A percentile compares a stretch with the other conserved stretches of the same genome.
phyloP scores from a whole-genome alignment of 1,140 invertebrate genomes.

The Coptotermes formosanus region DNA sequence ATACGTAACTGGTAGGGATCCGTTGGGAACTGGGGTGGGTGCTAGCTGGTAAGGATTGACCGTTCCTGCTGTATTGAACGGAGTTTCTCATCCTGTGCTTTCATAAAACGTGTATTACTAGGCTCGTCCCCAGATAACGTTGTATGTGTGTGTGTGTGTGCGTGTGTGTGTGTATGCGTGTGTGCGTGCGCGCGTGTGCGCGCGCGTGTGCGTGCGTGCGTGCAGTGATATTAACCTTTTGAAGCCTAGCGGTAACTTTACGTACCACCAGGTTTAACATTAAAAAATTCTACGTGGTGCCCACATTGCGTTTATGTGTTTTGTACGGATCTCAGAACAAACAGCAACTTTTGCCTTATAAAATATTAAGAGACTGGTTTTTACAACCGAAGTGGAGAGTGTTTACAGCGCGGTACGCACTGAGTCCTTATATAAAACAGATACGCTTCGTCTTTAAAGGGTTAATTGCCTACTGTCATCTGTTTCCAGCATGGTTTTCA shows the following conservation, averaged over 20 bases:
- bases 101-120: background rate
- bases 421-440: too few species aligned
- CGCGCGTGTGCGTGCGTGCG: background rate
- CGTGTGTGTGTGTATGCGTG: background rate
- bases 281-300: too few species aligned
- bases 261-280: too few species aligned
- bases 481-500: background rate
- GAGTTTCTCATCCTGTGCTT: background rate
- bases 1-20: background rate
- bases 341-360: too few species aligned
- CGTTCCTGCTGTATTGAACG: background rate
- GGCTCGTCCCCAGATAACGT: background rate
- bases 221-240: background rate
- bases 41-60: background rate
- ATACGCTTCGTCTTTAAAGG: too few species aligned
- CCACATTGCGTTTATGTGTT: too few species aligned
- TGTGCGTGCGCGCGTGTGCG: background rate
- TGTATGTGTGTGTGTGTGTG: background rate
- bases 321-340: too few species aligned
- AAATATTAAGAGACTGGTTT: too few species aligned
- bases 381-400: too few species aligned
- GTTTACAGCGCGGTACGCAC: too few species aligned
- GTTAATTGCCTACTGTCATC: conserved; percentile 14
- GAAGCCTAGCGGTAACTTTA: too few species aligned
- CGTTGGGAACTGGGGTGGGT: background rate